A percentile compares a stretch with the other conserved stretches of the same genome.
Conservation (phyloP, 2,888 invertebrate species). For the Ichneumon xanthorius region DNA sequence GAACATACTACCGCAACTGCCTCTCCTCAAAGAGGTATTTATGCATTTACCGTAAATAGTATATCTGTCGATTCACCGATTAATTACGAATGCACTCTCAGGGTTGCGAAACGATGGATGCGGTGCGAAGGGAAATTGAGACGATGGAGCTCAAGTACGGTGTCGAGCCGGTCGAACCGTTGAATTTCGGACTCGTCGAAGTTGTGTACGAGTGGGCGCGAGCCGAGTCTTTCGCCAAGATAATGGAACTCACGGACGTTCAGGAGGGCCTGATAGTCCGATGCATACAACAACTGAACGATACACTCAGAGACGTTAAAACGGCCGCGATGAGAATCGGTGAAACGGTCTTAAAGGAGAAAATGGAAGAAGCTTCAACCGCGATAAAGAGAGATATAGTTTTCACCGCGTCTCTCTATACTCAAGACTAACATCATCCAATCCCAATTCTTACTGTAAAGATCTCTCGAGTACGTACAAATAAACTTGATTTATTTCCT, state of each 20-base stretch:
- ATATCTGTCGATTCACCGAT: conserved; percentile 60
- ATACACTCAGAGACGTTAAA: conserved; percentile 95
- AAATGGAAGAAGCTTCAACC: conserved; percentile 97
- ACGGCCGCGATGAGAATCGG: conserved; percentile 97
- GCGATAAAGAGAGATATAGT: conserved; percentile 99
- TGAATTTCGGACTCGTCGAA: conserved; percentile 96
- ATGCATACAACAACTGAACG: conserved; percentile 98
- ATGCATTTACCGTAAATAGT: conserved; percentile 67
- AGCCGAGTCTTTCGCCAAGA: conserved; percentile 96
- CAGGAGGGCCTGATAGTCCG: conserved; percentile 99
- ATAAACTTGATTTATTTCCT: conserved; percentile 22
- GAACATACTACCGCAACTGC: conserved; percentile 79
- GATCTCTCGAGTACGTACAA: background rate
- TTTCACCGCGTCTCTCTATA: conserved; percentile 98
- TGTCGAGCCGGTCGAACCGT: conserved; percentile 87
- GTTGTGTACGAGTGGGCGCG: conserved; percentile 99
- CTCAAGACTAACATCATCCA: conserved; percentile 84
- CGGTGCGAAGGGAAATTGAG: conserved; percentile 89
- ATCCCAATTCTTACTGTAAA: background rate
- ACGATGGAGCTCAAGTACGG: conserved; percentile 87
- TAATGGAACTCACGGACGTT: conserved; percentile 96
- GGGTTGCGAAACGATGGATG: conserved; percentile 90
- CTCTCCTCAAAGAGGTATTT: conserved; percentile 87
- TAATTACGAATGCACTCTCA: conserved; percentile 76
- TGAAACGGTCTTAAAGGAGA: conserved; percentile 95